Base-by-base conservation (phyloP, 2,888 invertebrate genomes). In the Margaritifera margaritifera region DNA sequence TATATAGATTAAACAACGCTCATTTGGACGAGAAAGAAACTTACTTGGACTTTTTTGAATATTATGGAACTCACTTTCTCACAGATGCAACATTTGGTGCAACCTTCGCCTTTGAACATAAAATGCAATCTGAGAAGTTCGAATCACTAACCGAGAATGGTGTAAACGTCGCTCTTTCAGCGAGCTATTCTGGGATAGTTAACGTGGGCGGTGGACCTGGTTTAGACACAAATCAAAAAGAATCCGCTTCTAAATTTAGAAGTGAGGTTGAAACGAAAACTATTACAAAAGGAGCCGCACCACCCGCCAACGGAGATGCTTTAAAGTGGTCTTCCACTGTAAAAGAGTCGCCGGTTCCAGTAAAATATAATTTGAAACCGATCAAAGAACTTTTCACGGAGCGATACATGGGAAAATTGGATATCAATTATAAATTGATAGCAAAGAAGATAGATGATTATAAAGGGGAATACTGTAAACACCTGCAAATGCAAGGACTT, bases 241-340 rank as follows among this genome's bases (percentile, higher is more conserved):
- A 61, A 54, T 27, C 56, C 19, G 71, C 67, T 6, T 58, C 58
- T 6, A 20, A 51, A 4, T 74, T 74, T 22, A 20, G 51, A 19
- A 60, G 67, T 42, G 42, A 25, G 25, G 67, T 71, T n/a, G 56
- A 63, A 55, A 71, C 71, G 6, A 66, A 24, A 50, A 74, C 71
- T 4, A 57, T 67, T 6, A 66, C 74, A 22, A 62, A 68, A n/a
- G 66, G 74, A 2, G 71, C 74, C 3, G 66, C 74, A 1, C 74
- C 74, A 18, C 74, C 74, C 4, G 66, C 69, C 1, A 66, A 69
- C 42, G 71, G 74, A 6, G 69, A 74, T 24, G 71, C 74, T 6
- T 55, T 66, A 54, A 66, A 66, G 1, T 74, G 74, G 74, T 71
- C 74, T 8, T 71, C 74, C 42, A 60, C 51, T 4, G 74, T 74